Evolutionary conservation across 2,888 invertebrate genomes (phyloP).

Genomic region (Hecatera dysodea): DNA sequence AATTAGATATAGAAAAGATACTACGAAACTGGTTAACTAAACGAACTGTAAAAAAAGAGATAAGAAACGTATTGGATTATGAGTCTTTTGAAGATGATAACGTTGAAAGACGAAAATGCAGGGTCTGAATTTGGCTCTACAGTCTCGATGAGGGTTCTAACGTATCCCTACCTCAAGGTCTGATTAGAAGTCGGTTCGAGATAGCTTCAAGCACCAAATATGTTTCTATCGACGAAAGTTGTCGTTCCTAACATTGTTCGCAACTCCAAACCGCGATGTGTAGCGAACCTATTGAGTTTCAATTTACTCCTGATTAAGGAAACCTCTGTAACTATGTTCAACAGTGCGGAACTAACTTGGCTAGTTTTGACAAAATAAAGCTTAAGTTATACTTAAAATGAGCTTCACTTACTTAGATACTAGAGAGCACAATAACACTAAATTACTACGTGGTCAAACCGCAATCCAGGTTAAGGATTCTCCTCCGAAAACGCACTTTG

Average conservation of each 20-base stretch:
- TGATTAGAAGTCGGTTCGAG: conserved; percentile 12
- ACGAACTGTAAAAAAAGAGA: background rate
- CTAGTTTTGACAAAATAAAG: conserved; percentile 43
- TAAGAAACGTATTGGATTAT: background rate
- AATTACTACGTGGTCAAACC: background rate
- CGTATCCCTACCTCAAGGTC: conserved; percentile 1
- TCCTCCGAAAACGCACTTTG: background rate
- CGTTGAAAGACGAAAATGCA: background rate
- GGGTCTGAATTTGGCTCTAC: background rate
- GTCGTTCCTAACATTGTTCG: conserved; percentile 40
- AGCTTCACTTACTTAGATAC: conserved; percentile 6
- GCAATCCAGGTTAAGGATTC: background rate
- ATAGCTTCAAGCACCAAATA: conserved; percentile 10
- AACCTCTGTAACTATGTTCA: conserved; percentile 33
- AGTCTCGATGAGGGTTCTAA: background rate
- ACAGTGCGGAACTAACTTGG: conserved; percentile 28
- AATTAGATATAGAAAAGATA: background rate
- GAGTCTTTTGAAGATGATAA: background rate
- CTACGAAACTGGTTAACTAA: background rate
- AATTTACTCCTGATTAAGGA: conserved; percentile 56
- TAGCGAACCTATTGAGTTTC: conserved; percentile 58
- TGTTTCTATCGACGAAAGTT: conserved; percentile 21
- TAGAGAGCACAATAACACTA: conserved; percentile 20
- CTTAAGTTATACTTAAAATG: conserved; percentile 13
- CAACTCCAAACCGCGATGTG: conserved; percentile 34